Conservation (phyloP, 1,140 invertebrate species). For the Hypothenemus hampei region DNA sequence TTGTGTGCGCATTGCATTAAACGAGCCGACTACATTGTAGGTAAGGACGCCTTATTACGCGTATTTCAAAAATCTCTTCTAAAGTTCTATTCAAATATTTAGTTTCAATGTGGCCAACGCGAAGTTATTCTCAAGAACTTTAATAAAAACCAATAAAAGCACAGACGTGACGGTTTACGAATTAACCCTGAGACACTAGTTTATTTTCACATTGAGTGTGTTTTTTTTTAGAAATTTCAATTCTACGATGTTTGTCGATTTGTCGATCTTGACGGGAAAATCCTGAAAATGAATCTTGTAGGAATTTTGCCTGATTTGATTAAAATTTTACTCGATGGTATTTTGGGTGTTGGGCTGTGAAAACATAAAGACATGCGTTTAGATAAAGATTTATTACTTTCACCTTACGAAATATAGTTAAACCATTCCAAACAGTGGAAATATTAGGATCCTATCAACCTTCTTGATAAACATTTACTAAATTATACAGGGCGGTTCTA, state of each 20-base stretch:
- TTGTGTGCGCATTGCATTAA: slow-evolving; percentile 62
- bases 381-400: too few species aligned
- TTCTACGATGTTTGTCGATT: background rate
- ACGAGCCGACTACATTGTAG: background rate
- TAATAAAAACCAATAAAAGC: background rate
- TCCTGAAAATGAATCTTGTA: background rate
- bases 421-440: too few species aligned
- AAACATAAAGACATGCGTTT: background rate
- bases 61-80: background rate
- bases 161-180: background rate
- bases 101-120: background rate
- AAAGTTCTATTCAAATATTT: slow-evolving; percentile 7
- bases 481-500: too few species aligned
- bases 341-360: background rate
- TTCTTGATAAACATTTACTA: too few species aligned
- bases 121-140: background rate
- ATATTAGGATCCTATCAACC: too few species aligned
- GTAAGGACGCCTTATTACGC: background rate
- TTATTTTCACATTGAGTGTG: slow-evolving; percentile 4
- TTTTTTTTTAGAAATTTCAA: background rate
- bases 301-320: background rate
- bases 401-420: too few species aligned
- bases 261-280: background rate
- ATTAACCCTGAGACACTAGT: background rate
- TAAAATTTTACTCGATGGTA: background rate